A percentile compares a stretch with the other conserved stretches of the same genome.
These are phyloP conservation scores for Cerastis leucographa DNA, from an alignment of 2,888 invertebrate species.

Conservation along the genomic window DNA sequence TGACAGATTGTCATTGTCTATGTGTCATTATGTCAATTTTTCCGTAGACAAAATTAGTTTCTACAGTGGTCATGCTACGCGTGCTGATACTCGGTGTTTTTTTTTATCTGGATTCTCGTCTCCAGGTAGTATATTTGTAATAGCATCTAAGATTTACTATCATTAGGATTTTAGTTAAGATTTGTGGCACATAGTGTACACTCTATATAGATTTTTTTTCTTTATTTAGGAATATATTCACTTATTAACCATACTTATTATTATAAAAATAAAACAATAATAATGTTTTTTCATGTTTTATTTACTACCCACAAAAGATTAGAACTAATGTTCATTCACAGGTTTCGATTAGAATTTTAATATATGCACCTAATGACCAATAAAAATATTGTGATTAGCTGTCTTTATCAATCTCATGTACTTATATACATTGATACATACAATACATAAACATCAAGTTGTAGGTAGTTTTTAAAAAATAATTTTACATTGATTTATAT, in stretches of 20 bases:
- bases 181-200: slow-evolving; percentile 59
- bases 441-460: slow-evolving; percentile 19
- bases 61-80: too few species aligned
- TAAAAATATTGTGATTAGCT: slow-evolving; percentile 18
- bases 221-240: background rate
- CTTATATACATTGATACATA: slow-evolving; percentile 1
- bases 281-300: slow-evolving; percentile 39
- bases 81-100: slow-evolving; percentile 34
- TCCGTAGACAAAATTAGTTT: too few species aligned
- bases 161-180: slow-evolving; percentile 29
- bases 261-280: slow-evolving; percentile 53
- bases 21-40: too few species aligned
- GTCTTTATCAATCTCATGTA: background rate
- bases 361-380: background rate
- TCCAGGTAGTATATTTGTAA: slow-evolving; percentile 34
- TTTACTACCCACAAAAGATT: slow-evolving; percentile 53
- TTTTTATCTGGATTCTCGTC: slow-evolving; percentile 22
- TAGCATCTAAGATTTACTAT: slow-evolving; percentile 28
- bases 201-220: slow-evolving; percentile 44
- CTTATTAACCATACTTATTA: slow-evolving; percentile 7
- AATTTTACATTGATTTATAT: background rate
- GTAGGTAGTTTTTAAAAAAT: slow-evolving; percentile 34
- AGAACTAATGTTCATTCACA: slow-evolving; percentile 32
- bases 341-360: slow-evolving; percentile 27
- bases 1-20: too few species aligned